These are phyloP conservation scores for Troides oblongomaculatus DNA, from an alignment of 2,888 invertebrate species.

Conservation along the genomic window DNA sequence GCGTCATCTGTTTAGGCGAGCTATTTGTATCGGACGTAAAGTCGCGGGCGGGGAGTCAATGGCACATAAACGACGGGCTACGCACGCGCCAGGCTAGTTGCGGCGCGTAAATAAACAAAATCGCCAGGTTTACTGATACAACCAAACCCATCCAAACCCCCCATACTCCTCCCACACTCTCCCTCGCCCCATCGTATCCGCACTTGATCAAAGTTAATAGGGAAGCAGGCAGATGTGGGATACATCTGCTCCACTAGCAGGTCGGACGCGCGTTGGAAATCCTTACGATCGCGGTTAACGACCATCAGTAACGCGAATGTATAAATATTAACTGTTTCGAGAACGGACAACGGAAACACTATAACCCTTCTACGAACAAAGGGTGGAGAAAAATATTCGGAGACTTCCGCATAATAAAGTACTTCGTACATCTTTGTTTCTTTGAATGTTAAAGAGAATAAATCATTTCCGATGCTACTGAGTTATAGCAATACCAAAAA, in stretches of 20 bases:
- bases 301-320: conserved; percentile 4
- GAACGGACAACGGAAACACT: neutral
- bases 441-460: too few species aligned
- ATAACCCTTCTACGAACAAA: neutral
- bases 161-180: conserved; percentile 31
- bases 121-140: conserved; percentile 54
- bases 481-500: too few species aligned
- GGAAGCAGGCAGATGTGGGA: conserved; percentile 1
- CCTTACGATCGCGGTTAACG: conserved; percentile 13
- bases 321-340: neutral
- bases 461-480: too few species aligned
- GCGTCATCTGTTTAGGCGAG: conserved; percentile 34
- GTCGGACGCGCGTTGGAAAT: conserved; percentile 1
- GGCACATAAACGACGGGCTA: conserved; percentile 57
- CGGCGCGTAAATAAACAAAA: conserved; percentile 51
- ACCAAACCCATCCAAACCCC: too few species aligned
- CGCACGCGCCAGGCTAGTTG: conserved; percentile 38
- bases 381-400: neutral
- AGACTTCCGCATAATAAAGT: neutral
- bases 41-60: conserved; percentile 64
- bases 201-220: conserved; percentile 26
- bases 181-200: too few species aligned
- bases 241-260: neutral
- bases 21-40: conserved; percentile 57
- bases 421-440: neutral